These are phyloP conservation scores for Drosophila arawakana DNA, from an alignment of 1,140 invertebrate genomes.

Conservation along the genomic window DNA sequence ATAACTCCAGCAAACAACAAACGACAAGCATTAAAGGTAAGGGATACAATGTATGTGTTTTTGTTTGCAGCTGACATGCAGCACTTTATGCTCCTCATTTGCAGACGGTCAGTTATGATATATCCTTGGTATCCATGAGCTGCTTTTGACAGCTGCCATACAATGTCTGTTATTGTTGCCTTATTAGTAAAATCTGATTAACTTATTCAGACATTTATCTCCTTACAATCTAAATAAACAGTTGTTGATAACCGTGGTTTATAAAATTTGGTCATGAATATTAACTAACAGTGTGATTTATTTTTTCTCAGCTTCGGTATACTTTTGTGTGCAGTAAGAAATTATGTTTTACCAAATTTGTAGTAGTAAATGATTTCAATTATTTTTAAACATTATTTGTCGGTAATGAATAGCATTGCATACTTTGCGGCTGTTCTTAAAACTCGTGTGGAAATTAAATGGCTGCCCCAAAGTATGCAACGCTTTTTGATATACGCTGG, in stretches of 20 bases:
- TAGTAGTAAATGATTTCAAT: too few species aligned
- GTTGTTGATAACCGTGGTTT: background rate
- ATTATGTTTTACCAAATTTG: too few species aligned
- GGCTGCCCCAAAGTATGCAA: slow-evolving; percentile 11
- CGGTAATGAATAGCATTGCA: background rate
- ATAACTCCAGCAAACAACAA: slow-evolving; percentile 7
- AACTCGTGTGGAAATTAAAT: background rate
- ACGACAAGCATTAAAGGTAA: slow-evolving; percentile 1
- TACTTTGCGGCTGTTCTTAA: background rate
- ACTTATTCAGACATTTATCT: slow-evolving; percentile 17
- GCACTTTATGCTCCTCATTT: slow-evolving; percentile 23
- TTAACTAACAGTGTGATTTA: too few species aligned
- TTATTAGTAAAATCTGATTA: slow-evolving; percentile 35
- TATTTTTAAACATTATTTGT: too few species aligned
- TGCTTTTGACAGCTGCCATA: slow-evolving; percentile 39
- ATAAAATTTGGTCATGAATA: too few species aligned
- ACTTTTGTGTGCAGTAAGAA: too few species aligned
- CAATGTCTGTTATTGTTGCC: slow-evolving; percentile 23
- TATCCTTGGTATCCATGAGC: slow-evolving; percentile 29
- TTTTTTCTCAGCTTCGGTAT: too few species aligned
- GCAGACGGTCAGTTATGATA: slow-evolving; percentile 33
- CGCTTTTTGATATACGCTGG: background rate
- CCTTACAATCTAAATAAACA: background rate
- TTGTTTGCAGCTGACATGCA: slow-evolving; percentile 42
- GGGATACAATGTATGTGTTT: slow-evolving; percentile 33